phyloP scores from a whole-genome alignment of 2,797 vertebrate species.

The Myioborus melanocephalus region DNA sequence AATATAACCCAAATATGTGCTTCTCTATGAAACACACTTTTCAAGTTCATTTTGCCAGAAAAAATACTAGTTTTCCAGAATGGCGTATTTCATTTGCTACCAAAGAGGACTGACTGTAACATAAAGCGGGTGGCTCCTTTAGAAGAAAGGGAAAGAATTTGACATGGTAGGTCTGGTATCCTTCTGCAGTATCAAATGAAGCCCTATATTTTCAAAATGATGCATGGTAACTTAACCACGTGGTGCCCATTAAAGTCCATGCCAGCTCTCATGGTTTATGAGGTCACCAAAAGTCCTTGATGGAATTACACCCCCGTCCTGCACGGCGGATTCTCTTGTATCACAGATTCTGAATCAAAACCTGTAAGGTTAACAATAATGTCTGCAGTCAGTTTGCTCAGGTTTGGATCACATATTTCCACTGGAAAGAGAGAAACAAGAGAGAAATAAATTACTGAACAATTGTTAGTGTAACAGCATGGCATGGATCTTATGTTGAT shows the following conservation, averaged over 20 bases:
- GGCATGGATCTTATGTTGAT: not conserved
- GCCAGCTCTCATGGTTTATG: constrained; percentile 63
- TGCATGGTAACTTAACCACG: constrained; percentile 58
- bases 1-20: constrained; percentile 32
- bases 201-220: constrained; percentile 52
- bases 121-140: constrained; percentile 36
- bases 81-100: constrained; percentile 60
- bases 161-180: constrained; percentile 63
- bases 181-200: constrained; percentile 65
- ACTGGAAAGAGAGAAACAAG: not conserved
- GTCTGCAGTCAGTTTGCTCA: not conserved
- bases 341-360: constrained; percentile 15
- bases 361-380: constrained; percentile 19
- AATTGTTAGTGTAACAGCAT: constrained; percentile 8
- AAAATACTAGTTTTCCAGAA: constrained; percentile 62
- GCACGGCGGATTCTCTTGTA: not conserved
- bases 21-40: constrained; percentile 16
- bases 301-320: constrained; percentile 51
- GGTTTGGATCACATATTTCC: not conserved
- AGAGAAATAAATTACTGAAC: constrained; percentile 34
- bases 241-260: constrained; percentile 63
- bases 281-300: constrained; percentile 64
- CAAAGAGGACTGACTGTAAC: constrained; percentile 52
- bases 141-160: constrained; percentile 68
- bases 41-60: constrained; percentile 48